Evolutionary conservation across 2,888 invertebrate genomes (phyloP).

Genomic region (Eristalinus aeneus): DNA sequence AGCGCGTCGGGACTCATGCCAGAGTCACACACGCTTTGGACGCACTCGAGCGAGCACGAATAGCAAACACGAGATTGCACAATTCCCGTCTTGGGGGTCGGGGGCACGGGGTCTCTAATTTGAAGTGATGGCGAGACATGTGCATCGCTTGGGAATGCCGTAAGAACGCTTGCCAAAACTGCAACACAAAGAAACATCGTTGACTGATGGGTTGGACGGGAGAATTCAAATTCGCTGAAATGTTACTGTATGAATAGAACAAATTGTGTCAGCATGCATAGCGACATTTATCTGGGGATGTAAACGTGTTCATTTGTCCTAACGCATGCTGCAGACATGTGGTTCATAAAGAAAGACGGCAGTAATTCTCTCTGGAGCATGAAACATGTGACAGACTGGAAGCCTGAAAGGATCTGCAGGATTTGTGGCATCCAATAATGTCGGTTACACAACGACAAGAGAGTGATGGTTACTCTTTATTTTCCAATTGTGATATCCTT

Average conservation of each 20-base stretch:
- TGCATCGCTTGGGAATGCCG: constrained; percentile 3
- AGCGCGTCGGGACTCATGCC: background rate
- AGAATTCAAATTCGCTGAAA: background rate
- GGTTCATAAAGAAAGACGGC: too few relatives aligned
- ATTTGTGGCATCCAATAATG: too few relatives aligned
- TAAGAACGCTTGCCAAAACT: background rate
- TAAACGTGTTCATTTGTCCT: too few relatives aligned
- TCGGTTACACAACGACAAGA: too few relatives aligned
- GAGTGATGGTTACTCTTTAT: too few relatives aligned
- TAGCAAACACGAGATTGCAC: background rate
- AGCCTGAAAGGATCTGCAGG: too few relatives aligned
- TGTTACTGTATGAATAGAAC: background rate
- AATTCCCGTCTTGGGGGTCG: background rate
- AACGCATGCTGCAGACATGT: too few relatives aligned
- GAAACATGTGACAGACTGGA: too few relatives aligned
- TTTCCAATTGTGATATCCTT: too few relatives aligned
- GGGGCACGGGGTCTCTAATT: constrained; percentile 30
- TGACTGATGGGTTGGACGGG: background rate
- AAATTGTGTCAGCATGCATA: too few relatives aligned
- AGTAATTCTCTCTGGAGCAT: too few relatives aligned
- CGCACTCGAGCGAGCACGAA: constrained; percentile 12
- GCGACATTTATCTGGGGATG: too few relatives aligned
- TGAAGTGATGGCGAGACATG: constrained; percentile 1
- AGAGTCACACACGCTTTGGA: background rate
- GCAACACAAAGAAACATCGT: background rate